Conservation (phyloP, 1,140 invertebrate species). For the Bombus picipes region DNA sequence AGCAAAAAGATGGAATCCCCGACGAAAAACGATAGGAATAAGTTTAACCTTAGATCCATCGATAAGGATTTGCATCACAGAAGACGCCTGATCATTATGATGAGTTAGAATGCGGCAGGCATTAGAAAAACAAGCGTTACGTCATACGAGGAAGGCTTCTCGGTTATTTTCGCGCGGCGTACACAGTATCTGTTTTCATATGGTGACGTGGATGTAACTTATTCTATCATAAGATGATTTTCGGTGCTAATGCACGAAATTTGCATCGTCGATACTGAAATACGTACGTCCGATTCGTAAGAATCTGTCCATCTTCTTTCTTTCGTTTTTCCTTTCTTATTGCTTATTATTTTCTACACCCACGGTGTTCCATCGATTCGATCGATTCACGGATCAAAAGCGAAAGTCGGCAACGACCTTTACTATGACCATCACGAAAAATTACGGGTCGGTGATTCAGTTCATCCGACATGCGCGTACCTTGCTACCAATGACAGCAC, state of each 20-base stretch:
- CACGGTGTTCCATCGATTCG: not conserved
- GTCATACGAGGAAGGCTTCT: constrained; percentile 45
- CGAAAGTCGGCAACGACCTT: constrained; percentile 57
- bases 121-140: constrained; percentile 51
- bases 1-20: not conserved
- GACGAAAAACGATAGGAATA: not conserved
- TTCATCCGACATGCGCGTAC: constrained; percentile 45
- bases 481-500: constrained; percentile 60
- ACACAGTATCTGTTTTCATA: not conserved
- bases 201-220: not conserved
- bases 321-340: not conserved
- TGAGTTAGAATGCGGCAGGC: not conserved
- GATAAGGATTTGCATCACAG: constrained; percentile 26
- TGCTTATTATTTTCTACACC: not conserved
- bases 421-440: constrained; percentile 25
- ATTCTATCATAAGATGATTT: not conserved
- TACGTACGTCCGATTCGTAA: not conserved
- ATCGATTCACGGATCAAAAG: constrained; percentile 10
- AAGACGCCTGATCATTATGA: not conserved
- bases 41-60: not conserved
- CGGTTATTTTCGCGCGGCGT: constrained; percentile 20
- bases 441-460: constrained; percentile 61
- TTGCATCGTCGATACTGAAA: not conserved
- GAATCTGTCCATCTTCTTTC: not conserved
- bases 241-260: not conserved